Base-by-base conservation (phyloP, 2,888 invertebrate species). In the Empis stercorea region DNA sequence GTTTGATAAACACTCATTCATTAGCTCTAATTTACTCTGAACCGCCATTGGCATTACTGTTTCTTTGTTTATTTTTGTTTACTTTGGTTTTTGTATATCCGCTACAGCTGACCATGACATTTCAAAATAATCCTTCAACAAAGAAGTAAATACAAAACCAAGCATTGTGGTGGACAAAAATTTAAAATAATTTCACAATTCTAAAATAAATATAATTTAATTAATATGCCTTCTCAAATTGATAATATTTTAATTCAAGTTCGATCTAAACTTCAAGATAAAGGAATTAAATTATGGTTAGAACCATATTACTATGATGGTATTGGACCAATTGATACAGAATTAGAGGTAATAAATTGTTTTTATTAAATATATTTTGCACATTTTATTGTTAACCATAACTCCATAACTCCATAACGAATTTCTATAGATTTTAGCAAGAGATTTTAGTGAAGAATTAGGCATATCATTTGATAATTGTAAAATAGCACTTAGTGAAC, bases 201-300 rank as follows among this genome's bases (percentile, higher is more conserved):
- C 3, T 5, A n/a, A 36, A 36, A 36, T 36, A 13, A 14, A 36
- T n/a, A n/a, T n/a, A n/a, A n/a, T n/a, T n/a, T n/a, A 42, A 32
- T 4, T 23, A 43, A 9, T 14, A 65, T 66, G 65, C 59, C 63
- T 13, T 54, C 53, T 10, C 58, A 61, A 36, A 58, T 62, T 43
- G 82, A 84, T 62, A 80, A 81, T 64, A 67, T 77, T 54, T 68
- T 80, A 14, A 76, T 81, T 43, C 78, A 77, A 68, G 70, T 85
- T 13, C 73, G 83, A 17, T 77, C 78, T 1, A 78, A 76, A 57
- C 66, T 88, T 32, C 82, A 84, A 54, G 68, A 72, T 47, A 78
- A 80, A 48, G 74, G 76, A 53, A 72, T 87, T 6, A 85, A 85
- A 61, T 65, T 88, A 49, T 88, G 88, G 87, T 72, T 81, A 55